These are phyloP conservation scores for Microctenopoma stevenorrisi DNA, from an alignment of 2,797 vertebrate genomes.

Conservation along the genomic window DNA sequence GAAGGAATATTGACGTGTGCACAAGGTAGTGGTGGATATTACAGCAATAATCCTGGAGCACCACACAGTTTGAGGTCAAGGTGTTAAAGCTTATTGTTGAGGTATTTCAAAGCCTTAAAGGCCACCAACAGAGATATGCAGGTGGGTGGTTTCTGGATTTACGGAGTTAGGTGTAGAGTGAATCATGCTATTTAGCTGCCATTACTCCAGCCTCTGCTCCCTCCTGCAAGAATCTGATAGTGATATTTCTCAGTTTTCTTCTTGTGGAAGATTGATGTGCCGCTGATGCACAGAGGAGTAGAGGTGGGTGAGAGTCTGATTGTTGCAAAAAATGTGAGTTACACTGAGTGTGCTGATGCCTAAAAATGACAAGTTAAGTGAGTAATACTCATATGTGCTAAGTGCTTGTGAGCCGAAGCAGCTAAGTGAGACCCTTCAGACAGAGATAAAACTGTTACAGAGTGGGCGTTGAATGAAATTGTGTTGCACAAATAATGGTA, in stretches of 20 bases:
- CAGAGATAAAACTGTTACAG: constrained; percentile 20
- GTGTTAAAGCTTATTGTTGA: constrained; percentile 41
- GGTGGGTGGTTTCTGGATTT: constrained; percentile 47
- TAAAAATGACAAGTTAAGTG: constrained; percentile 33
- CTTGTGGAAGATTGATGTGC: constrained; percentile 49
- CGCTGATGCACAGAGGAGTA: constrained; percentile 37
- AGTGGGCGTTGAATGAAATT: constrained; percentile 22
- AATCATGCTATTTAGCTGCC: constrained; percentile 61
- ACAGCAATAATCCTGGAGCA: constrained; percentile 41
- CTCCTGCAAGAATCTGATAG: constrained; percentile 57
- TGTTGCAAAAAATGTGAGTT: constrained; percentile 29
- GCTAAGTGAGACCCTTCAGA: constrained; percentile 4
- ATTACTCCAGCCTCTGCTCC: constrained; percentile 49
- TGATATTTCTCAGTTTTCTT: constrained; percentile 50
- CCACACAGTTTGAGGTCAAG: constrained; percentile 39
- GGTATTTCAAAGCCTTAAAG: constrained; percentile 42
- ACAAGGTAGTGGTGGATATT: constrained; percentile 40
- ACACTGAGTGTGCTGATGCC: constrained; percentile 17
- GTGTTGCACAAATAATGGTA: constrained; percentile 3
- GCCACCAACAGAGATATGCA: constrained; percentile 17
- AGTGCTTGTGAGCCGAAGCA: constrained; percentile 19
- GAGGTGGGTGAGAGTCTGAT: constrained; percentile 46
- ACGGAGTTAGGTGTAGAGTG: constrained; percentile 48
- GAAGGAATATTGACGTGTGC: constrained; percentile 56
- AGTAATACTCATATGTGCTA: neutral